Percentiles rank a stretch among this genome's conserved stretches.
phyloP scores from a whole-genome alignment of 2,113 vertebrate species.

The Psophia crepitans region DNA sequence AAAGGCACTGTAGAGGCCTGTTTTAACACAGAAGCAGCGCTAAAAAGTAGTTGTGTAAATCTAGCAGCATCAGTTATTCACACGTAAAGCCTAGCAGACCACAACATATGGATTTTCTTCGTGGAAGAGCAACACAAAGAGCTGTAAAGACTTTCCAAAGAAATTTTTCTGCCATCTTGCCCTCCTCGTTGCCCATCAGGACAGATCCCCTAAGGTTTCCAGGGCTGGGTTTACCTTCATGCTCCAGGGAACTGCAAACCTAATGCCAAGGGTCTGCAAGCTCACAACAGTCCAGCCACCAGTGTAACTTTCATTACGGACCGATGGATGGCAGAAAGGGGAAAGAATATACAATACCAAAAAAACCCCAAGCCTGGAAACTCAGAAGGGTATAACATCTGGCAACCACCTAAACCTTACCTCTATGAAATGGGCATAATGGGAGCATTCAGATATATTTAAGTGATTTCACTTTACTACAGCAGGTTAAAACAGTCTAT shows the following conservation, averaged over 20 bases:
- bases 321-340: background rate
- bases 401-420: background rate
- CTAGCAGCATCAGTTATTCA: background rate
- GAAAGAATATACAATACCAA: background rate
- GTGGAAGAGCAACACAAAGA: background rate
- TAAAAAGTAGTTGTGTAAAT: background rate
- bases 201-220: background rate
- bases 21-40: conserved; percentile 6
- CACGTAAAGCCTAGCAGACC: background rate
- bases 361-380: background rate
- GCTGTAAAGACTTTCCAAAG: background rate
- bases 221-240: background rate
- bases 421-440: background rate
- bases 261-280: background rate
- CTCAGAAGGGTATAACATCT: background rate
- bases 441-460: background rate
- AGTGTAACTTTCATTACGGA: background rate
- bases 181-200: background rate
- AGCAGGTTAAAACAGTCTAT: background rate
- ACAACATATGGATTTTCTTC: background rate
- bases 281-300: background rate
- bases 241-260: background rate
- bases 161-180: background rate
- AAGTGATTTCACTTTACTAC: background rate
- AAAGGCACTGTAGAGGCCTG: conserved; percentile 38